A percentile compares a stretch with the other conserved stretches of the same genome.
These are phyloP conservation scores for Muscidifurax raptorellus DNA, from an alignment of 1,140 invertebrate species.

Conservation along the genomic window DNA sequence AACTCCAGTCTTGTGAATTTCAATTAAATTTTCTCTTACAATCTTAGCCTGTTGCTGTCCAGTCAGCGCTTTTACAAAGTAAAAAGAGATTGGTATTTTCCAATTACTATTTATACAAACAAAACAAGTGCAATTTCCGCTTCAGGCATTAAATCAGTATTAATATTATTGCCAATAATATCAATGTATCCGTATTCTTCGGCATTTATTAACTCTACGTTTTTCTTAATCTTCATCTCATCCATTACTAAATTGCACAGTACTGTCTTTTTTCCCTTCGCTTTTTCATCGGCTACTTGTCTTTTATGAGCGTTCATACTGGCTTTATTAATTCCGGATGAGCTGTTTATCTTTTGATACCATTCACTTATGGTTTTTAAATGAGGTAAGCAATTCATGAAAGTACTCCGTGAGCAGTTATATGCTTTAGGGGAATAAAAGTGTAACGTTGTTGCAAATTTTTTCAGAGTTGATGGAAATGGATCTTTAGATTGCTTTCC, in stretches of 20 bases:
- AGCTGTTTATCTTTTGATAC: constrained; percentile 20
- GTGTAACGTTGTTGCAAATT: constrained; percentile 25
- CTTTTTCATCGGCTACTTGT: neutral
- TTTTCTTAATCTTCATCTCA: constrained; percentile 32
- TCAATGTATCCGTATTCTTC: constrained; percentile 12
- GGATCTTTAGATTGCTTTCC: neutral
- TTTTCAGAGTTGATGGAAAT: neutral
- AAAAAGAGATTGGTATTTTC: constrained; percentile 51
- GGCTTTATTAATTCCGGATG: neutral
- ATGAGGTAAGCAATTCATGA: neutral
- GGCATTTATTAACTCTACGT: constrained; percentile 5
- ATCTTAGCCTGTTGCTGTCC: constrained; percentile 29
- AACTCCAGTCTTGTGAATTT: constrained; percentile 40
- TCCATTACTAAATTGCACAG: constrained; percentile 21
- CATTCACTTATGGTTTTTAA: constrained; percentile 17
- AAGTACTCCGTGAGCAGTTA: constrained; percentile 10
- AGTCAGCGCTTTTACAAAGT: constrained; percentile 49
- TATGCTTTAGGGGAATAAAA: constrained; percentile 20
- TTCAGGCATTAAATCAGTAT: neutral
- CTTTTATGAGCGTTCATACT: constrained; percentile 2
- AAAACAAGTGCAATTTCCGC: constrained; percentile 49
- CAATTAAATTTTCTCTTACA: constrained; percentile 43
- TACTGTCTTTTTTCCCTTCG: neutral
- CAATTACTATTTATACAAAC: constrained; percentile 44
- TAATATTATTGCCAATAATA: neutral